Conservation (phyloP, 2,888 invertebrate species). For the Heliconius charithonia region DNA sequence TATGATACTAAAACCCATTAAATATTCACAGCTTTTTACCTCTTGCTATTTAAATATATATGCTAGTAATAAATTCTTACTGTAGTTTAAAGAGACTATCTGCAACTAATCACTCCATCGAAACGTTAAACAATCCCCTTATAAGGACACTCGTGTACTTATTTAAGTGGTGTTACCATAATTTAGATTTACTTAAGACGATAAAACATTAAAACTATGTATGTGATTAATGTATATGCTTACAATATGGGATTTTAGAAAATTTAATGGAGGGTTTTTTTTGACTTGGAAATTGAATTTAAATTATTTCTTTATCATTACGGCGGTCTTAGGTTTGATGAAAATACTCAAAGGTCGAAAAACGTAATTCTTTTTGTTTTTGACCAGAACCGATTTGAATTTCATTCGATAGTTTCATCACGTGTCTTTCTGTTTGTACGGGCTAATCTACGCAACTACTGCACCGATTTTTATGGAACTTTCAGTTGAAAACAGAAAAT, state of each 20-base stretch:
- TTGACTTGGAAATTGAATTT: background rate
- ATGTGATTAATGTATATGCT: constrained; percentile 3
- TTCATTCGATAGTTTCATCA: too few relatives aligned
- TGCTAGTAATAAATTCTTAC: constrained; percentile 23
- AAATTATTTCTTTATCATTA: too few relatives aligned
- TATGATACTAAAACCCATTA: background rate
- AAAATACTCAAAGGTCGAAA: too few relatives aligned
- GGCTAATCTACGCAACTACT: too few relatives aligned
- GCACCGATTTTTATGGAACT: too few relatives aligned
- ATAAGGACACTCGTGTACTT: constrained; percentile 20
- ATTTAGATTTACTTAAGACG: constrained; percentile 9
- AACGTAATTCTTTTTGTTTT: too few relatives aligned
- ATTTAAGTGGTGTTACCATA: constrained; percentile 22
- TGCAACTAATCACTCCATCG: constrained; percentile 29
- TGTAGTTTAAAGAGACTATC: constrained; percentile 16
- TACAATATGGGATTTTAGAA: constrained; percentile 5
- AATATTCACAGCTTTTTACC: constrained; percentile 17
- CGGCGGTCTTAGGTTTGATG: too few relatives aligned
- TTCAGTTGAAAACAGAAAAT: too few relatives aligned
- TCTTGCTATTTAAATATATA: constrained; percentile 5
- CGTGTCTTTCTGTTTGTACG: too few relatives aligned
- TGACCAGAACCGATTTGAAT: too few relatives aligned
- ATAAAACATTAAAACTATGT: background rate
- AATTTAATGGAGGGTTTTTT: background rate
- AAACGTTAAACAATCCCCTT: background rate